Percentiles rank a stretch among this genome's conserved stretches.
phyloP scores from a whole-genome alignment of 2,888 invertebrate genomes.

The Synergus gifuensis region DNA sequence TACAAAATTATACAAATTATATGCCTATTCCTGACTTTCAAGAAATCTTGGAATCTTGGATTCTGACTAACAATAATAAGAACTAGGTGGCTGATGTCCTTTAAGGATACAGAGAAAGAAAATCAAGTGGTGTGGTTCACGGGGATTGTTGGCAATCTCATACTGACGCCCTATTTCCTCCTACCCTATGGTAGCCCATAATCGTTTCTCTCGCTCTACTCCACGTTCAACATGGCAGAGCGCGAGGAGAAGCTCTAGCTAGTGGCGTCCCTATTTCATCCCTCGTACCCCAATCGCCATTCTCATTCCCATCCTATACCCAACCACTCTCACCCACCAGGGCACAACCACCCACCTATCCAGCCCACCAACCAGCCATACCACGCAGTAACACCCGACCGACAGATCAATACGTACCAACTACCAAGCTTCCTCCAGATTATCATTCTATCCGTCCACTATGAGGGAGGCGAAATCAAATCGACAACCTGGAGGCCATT shows the following conservation, averaged over 20 bases:
- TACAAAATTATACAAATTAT: too few relatives aligned
- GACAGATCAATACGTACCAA: constrained; percentile 75
- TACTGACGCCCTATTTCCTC: constrained; percentile 65
- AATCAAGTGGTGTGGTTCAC: constrained; percentile 7
- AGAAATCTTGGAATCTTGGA: background rate
- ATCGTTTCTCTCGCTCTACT: constrained; percentile 67
- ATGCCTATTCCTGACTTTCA: background rate
- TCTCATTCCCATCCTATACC: constrained; percentile 46
- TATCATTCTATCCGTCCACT: constrained; percentile 74
- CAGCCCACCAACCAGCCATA: constrained; percentile 70
- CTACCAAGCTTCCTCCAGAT: constrained; percentile 74
- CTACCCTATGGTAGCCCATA: constrained; percentile 66
- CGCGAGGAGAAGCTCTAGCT: constrained; percentile 55
- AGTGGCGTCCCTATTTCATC: constrained; percentile 61
- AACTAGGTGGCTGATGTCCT: background rate
- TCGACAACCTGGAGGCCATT: constrained; percentile 49
- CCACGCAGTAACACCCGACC: constrained; percentile 73
- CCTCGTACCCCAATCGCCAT: constrained; percentile 52
- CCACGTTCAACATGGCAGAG: constrained; percentile 41
- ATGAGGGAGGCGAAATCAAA: constrained; percentile 65
- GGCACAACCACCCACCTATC: constrained; percentile 61
- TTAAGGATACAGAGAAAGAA: constrained; percentile 22
- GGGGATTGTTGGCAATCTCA: constrained; percentile 65
- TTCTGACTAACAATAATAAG: background rate
- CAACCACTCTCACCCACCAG: constrained; percentile 51